These are phyloP conservation scores for Cygnus buccinator DNA, from an alignment of 2,113 vertebrate species.

Conservation along the genomic window DNA sequence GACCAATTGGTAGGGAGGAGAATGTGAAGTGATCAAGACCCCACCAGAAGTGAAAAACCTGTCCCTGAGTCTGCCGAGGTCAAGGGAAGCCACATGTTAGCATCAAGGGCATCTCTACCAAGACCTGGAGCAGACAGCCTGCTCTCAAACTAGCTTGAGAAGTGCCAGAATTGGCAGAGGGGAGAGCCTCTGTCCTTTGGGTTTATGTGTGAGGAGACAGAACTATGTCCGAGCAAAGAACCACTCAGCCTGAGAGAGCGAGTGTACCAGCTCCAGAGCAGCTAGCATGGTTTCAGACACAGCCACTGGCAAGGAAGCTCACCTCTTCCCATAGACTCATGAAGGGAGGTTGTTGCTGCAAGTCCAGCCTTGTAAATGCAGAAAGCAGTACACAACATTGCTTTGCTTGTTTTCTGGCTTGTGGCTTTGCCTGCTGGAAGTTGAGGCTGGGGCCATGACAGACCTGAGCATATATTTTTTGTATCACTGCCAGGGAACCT, in stretches of 20 bases:
- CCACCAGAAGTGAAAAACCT: neutral
- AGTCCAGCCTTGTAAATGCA: neutral
- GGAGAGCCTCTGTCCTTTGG: neutral
- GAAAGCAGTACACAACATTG: too few relatives aligned
- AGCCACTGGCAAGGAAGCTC: neutral
- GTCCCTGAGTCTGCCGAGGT: neutral
- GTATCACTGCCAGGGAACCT: conserved; percentile 2
- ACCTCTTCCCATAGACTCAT: rapidly evolving
- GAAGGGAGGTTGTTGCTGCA: neutral
- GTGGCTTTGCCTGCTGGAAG: neutral
- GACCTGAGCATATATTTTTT: neutral
- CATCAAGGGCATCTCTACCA: neutral
- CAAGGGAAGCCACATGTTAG: neutral
- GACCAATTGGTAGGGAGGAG: neutral
- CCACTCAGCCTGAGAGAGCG: neutral
- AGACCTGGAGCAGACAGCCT: neutral
- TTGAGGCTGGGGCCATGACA: rapidly evolving
- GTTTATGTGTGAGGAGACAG: neutral
- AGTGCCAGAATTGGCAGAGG: neutral
- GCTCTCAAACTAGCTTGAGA: neutral
- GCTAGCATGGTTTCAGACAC: rapidly evolving
- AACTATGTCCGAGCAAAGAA: neutral
- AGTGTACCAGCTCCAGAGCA: rapidly evolving
- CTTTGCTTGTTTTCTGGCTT: neutral
- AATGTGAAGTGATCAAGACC: rapidly evolving